Evolutionary conservation across 2,113 vertebrate genomes (phyloP).

Genomic region (Myanophis thanlyinensis): DNA sequence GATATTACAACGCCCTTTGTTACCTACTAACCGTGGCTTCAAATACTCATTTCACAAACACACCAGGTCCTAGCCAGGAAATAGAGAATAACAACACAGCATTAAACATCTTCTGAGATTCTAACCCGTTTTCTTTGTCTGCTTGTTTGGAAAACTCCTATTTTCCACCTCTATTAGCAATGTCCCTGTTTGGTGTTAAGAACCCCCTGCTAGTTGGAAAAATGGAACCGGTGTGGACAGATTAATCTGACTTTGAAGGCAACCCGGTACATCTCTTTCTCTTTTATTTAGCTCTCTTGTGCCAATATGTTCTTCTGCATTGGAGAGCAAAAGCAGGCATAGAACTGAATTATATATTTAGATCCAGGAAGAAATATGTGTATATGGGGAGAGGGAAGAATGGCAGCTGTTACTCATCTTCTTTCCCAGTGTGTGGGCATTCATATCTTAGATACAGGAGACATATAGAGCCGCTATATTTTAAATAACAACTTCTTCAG

Average conservation of each 20-base stretch:
- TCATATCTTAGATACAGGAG: slow-evolving; percentile 50
- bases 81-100: background rate
- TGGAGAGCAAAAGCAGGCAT: background rate
- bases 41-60: background rate
- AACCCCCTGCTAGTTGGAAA: background rate
- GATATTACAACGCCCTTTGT: background rate
- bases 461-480: slow-evolving; percentile 60
- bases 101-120: background rate
- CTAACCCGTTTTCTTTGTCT: background rate
- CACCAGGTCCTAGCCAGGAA: background rate
- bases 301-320: background rate
- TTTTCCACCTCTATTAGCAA: background rate
- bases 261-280: background rate
- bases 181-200: background rate
- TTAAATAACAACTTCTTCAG: slow-evolving; percentile 61
- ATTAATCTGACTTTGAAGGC: background rate
- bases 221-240: background rate
- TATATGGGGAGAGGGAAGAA: background rate
- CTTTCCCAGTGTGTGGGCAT: slow-evolving; percentile 27
- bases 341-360: background rate
- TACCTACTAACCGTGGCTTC: background rate
- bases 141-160: background rate
- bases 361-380: background rate
- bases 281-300: slow-evolving; percentile 17
- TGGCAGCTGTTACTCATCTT: background rate